Base-by-base conservation (phyloP, 1,140 invertebrate genomes). In the Meloidogyne hapla region DNA sequence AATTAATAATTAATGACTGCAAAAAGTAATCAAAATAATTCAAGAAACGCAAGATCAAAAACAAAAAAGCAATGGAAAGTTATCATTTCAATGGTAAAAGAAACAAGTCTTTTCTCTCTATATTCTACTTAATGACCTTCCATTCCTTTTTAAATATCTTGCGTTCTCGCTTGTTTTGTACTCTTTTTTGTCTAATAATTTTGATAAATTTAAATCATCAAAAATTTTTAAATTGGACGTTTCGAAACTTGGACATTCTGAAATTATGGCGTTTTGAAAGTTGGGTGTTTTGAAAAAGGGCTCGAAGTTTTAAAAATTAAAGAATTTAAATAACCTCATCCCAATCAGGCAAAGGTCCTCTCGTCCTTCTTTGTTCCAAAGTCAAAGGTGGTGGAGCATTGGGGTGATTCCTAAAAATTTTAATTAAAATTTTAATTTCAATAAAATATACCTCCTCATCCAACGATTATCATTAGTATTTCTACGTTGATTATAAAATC, bases 341-440 rank as follows among this genome's bases (percentile, higher is more conserved):
- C 84, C 84, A 86, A 33, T 84, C 84, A 10, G 84, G 84, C 40
- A 86, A 77, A 18, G 84, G 84, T 25, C 84, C 84, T 18, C 84
- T 76, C 15, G 76, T 82, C 64, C 77, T 77, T 26, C 82, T 65
- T 48, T 86, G 81, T 40, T 78, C 78, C 33, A 63, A 26, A 33
- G 38, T 78, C 38, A 79, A 26, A 1, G 80, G 80, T 21, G 79
- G 70, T 42, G 79, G 75, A 26, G 77, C 69, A 45, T 81, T 63
- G 15, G 79, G 79, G 42, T 82, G 71, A 42, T 67, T 72, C n/a
- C 77, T n/a, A n/a, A n/a, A n/a, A n/a, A n/a, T n/a, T n/a, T n/a
- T n/a, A n/a, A n/a, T n/a, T n/a, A n/a, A n/a, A n/a, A n/a, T n/a
- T n/a, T n/a, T n/a, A n/a, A n/a, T n/a, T n/a, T n/a, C n/a, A n/a